Evolutionary conservation across 1,140 invertebrate genomes (phyloP).

Genomic region (Ostrea denselamellosa): DNA sequence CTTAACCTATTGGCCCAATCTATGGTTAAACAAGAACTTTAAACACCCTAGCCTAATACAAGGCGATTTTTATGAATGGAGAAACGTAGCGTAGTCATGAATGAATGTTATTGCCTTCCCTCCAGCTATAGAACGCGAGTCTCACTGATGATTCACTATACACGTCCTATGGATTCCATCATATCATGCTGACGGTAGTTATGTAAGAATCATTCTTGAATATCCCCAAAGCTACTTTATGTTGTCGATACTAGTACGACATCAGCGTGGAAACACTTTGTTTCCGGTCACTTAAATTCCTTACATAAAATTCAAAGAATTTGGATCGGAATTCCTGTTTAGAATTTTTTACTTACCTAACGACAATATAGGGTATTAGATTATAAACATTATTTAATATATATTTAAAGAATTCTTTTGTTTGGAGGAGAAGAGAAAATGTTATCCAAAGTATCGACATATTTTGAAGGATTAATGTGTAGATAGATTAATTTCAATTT

Average conservation of each 20-base stretch:
- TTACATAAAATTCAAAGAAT: neutral
- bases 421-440: neutral
- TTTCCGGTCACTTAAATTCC: neutral
- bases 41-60: constrained; percentile 9
- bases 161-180: neutral
- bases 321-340: neutral
- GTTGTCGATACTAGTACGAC: neutral
- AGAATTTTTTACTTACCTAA: neutral
- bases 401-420: neutral
- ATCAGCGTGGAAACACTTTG: neutral
- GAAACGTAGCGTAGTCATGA: neutral
- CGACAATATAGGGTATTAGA: neutral
- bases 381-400: neutral
- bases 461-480: neutral
- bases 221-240: neutral
- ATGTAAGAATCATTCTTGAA: neutral
- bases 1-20: constrained; percentile 7
- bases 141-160: constrained; percentile 4
- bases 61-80: constrained; percentile 30
- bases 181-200: neutral
- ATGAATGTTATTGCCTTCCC: constrained; percentile 12
- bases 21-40: neutral
- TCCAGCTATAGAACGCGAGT: neutral
- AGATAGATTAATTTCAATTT: neutral
- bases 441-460: neutral